phyloP scores from a whole-genome alignment of 1,140 invertebrate genomes.

The Panagrolaimus sp. region DNA sequence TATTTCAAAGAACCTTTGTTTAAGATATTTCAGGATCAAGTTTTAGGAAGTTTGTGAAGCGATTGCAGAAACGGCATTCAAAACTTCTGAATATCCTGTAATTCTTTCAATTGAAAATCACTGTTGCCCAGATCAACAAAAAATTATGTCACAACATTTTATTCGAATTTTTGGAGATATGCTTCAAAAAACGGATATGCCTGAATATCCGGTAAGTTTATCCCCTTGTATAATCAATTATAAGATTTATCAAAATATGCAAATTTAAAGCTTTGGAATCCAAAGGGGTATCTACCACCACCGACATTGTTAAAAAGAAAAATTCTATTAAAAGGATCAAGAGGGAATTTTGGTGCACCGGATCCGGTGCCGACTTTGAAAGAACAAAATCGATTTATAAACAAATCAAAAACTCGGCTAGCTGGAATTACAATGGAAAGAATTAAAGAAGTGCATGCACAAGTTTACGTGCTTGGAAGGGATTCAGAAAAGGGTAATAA shows the following conservation, averaged over 20 bases:
- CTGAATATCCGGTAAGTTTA: slow-evolving; percentile 29
- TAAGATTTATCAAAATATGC: neutral
- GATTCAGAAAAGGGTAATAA: neutral
- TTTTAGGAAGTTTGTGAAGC: slow-evolving; percentile 83
- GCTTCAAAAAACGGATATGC: slow-evolving; percentile 28
- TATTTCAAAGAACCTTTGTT: neutral
- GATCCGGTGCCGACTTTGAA: neutral
- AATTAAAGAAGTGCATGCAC: neutral
- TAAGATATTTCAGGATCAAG: neutral
- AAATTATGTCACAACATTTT: slow-evolving; percentile 84
- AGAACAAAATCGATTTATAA: neutral
- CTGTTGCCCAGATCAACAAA: slow-evolving; percentile 84
- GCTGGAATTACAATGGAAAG: too few relatives aligned
- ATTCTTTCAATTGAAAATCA: slow-evolving; percentile 97
- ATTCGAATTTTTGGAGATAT: slow-evolving; percentile 76
- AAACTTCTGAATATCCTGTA: slow-evolving; percentile 70
- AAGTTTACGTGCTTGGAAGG: neutral
- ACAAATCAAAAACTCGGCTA: neutral
- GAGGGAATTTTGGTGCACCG: neutral
- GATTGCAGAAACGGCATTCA: slow-evolving; percentile 73
- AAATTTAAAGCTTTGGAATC: slow-evolving; percentile 9
- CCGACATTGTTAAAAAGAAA: slow-evolving; percentile 21
- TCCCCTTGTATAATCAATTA: neutral
- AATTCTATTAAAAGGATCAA: slow-evolving; percentile 28
- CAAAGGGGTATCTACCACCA: slow-evolving; percentile 19